Conservation (phyloP, 2,113 vertebrate species). For the Bubalus kerabau region DNA sequence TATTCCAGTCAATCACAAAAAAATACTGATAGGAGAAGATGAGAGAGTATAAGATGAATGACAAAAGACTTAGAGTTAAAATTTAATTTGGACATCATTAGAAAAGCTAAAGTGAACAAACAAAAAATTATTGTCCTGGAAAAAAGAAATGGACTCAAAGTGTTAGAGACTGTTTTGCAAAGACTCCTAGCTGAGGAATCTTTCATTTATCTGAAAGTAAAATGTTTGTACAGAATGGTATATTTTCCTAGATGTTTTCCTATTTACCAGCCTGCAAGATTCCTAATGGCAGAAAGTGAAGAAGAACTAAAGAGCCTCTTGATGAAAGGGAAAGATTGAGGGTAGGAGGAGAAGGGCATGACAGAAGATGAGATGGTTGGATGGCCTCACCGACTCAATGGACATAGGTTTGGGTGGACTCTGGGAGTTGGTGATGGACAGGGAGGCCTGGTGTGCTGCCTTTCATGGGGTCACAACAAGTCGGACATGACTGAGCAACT, state of each 20-base stretch:
- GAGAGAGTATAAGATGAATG: background rate
- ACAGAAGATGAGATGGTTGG: background rate
- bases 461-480: rapidly evolving
- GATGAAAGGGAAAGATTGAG: background rate
- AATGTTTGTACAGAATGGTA: background rate
- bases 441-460: background rate
- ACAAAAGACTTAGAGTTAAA: background rate
- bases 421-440: background rate
- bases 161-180: background rate
- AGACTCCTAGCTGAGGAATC: background rate
- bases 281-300: background rate
- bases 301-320: background rate
- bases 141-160: background rate
- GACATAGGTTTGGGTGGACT: background rate
- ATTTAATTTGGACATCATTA: background rate
- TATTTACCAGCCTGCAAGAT: background rate
- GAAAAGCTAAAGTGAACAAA: background rate
- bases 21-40: background rate
- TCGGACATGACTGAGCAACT: background rate
- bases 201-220: background rate
- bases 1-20: background rate
- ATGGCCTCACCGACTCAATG: background rate
- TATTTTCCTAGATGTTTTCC: background rate
- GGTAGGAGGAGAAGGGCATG: background rate
- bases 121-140: background rate